phyloP scores from a whole-genome alignment of 2,113 vertebrate genomes.

The Caracal caracal region DNA sequence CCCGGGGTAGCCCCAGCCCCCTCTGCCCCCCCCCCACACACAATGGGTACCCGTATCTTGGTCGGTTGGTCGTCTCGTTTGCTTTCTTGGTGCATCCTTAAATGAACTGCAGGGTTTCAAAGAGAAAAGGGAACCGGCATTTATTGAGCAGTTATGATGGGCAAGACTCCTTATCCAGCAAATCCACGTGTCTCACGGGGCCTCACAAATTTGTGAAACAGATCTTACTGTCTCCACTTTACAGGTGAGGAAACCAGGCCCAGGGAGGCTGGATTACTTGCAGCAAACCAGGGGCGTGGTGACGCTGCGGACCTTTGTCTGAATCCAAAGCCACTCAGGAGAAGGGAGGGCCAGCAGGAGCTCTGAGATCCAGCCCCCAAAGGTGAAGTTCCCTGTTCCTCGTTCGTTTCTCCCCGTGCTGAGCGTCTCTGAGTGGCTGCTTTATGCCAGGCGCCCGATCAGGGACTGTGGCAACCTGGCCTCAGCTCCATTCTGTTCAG shows the following conservation, averaged over 20 bases:
- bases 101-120: background rate
- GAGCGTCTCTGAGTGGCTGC: background rate
- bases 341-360: background rate
- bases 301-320: background rate
- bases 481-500: background rate
- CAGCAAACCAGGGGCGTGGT: background rate
- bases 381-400: background rate
- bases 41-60: accelerated
- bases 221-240: background rate
- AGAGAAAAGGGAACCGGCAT: background rate
- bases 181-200: background rate
- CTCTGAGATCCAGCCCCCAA: background rate
- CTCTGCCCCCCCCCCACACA: background rate
- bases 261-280: background rate
- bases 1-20: background rate
- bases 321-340: background rate
- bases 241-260: background rate
- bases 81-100: background rate
- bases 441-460: no score
- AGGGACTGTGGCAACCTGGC: background rate
- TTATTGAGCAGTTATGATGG: background rate
- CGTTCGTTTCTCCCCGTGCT: background rate
- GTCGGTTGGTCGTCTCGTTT: background rate
- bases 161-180: background rate
- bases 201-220: background rate